phyloP scores from a whole-genome alignment of 2,113 vertebrate species.

The Centropristis striata region DNA sequence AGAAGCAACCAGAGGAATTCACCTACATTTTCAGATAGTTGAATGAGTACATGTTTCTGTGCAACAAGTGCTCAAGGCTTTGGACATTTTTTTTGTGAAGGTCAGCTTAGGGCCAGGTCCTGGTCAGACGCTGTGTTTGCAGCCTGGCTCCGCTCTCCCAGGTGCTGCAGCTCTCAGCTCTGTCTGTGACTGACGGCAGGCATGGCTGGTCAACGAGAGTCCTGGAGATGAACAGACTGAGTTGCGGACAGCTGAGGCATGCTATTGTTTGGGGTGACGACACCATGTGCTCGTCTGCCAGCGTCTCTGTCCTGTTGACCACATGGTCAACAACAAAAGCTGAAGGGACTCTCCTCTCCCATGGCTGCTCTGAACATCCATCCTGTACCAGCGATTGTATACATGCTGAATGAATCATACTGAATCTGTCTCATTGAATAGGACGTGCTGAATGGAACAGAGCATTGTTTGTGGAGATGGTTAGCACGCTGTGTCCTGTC shows the following conservation, averaged over 20 bases:
- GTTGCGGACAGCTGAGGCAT: conserved; percentile 52
- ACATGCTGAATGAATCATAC: conserved; percentile 38
- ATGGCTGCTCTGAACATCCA: conserved; percentile 27
- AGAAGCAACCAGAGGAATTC: neutral
- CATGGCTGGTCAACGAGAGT: conserved; percentile 23
- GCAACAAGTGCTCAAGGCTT: neutral
- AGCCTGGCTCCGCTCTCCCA: conserved; percentile 27
- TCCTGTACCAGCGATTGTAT: conserved; percentile 11
- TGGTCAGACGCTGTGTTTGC: conserved; percentile 8
- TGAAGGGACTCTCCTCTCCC: conserved; percentile 3
- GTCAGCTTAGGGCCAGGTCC: neutral
- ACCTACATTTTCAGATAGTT: neutral
- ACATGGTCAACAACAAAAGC: conserved; percentile 40
- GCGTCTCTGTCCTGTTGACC: conserved; percentile 38
- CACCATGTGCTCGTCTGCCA: conserved; percentile 37
- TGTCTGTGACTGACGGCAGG: conserved; percentile 20
- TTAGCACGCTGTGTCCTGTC: conserved; percentile 33
- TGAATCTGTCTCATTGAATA: conserved; percentile 37
- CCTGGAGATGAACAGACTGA: conserved; percentile 13
- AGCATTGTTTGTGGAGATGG: conserved; percentile 50
- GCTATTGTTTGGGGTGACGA: conserved; percentile 50
- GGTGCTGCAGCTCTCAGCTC: conserved; percentile 32
- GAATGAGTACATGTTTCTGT: too few species aligned
- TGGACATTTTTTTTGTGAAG: neutral
- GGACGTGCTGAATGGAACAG: conserved; percentile 29